Evolutionary conservation across 2,113 vertebrate species (phyloP), one percentile per base, ranked within the genome.

Genomic region (Diadophis punctatus): DNA sequence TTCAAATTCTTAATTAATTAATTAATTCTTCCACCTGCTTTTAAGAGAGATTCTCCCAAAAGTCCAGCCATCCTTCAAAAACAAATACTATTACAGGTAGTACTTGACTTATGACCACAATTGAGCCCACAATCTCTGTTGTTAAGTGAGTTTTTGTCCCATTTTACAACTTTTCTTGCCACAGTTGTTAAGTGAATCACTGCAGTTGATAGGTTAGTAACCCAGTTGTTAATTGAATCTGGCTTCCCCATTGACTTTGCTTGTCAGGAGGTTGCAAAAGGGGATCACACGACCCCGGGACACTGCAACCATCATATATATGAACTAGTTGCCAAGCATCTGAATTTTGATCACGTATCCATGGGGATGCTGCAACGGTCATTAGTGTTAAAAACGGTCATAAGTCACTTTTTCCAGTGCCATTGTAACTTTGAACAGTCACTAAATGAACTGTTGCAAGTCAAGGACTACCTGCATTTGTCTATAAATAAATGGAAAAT

Each of bases 1-100:
- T 93, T 92, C 94, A 95, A 49, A 84, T 86, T 1, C 88, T 95
- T 92, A 84, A 93, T 93, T 93, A 87, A 7, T 86, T 52, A n/a
- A n/a, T n/a, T n/a, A n/a, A 87, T 94, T 49, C 18, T 90, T 87
- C 93, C 51, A 48, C 80, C 86, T 91, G 91, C 92, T 94, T 94
- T 94, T 92, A 88, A 88, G 2, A 34, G 52, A 1, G 12, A 20
- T 87, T 92, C 85, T 1, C 93, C 87, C 91, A 48, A 25, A 74
- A 68, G 60, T 34, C 63, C 60, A 12, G 27, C 14, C 30, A 68
- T 68, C 30, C 60, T 68, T 68, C 30, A 68, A n/a, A n/a, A 68
- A 63, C 60, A 63, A 74, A 48, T 1, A 39, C 43, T 8, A 0
- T 20, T 52, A 22, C 23, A 68, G 4, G 1, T 68, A 68, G 60